These are phyloP conservation scores for Pseudopodoces humilis DNA, from an alignment of 2,113 vertebrate genomes.

Conservation along the genomic window DNA sequence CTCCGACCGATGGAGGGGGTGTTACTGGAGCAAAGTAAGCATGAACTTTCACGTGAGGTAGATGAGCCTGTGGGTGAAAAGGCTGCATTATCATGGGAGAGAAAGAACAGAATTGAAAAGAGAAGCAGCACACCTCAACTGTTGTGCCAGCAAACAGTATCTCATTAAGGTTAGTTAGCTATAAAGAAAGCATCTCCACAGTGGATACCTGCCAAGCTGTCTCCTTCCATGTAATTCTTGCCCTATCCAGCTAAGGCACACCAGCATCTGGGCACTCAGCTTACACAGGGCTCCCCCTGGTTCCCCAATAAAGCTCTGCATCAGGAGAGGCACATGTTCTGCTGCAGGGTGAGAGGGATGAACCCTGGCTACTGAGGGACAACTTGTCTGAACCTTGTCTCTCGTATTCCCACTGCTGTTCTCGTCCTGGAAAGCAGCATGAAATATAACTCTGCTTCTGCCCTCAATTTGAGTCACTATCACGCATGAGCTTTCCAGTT, in stretches of 20 bases:
- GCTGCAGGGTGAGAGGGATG: neutral
- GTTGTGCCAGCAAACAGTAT: neutral
- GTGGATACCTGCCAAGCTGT: too few species aligned
- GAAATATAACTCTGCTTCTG: neutral
- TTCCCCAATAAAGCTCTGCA: neutral
- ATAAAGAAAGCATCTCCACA: neutral
- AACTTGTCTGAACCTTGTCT: neutral
- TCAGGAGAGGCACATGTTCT: fast-evolving
- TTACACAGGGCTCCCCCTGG: neutral
- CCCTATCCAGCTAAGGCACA: neutral
- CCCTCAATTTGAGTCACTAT: neutral
- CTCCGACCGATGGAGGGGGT: conserved; percentile 88
- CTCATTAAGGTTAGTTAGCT: neutral
- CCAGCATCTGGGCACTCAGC: neutral
- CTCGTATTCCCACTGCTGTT: neutral
- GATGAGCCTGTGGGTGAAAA: conserved; percentile 80
- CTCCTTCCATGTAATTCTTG: fast-evolving
- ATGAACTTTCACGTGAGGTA: conserved; percentile 91
- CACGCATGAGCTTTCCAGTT: neutral
- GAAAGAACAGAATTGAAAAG: fast-evolving
- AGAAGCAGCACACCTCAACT: neutral
- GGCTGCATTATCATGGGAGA: neutral
- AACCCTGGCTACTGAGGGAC: neutral
- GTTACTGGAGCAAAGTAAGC: conserved; percentile 93
- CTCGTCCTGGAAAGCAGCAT: neutral